phyloP scores from a whole-genome alignment of 2,797 vertebrate genomes.

The Chelidonichthys spinosus region DNA sequence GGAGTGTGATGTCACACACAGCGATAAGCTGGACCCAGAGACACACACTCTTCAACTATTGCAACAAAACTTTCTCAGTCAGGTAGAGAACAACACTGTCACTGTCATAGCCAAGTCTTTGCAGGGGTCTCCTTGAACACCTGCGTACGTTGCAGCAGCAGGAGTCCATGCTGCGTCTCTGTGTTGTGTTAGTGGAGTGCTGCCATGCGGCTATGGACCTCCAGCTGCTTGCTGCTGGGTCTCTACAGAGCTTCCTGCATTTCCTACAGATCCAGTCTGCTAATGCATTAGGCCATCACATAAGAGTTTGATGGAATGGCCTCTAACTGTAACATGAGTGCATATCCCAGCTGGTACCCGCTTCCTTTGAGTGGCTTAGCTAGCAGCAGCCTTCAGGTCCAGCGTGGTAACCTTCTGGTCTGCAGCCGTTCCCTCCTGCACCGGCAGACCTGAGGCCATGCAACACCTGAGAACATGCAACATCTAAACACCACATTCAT shows the following conservation, averaged over 20 bases:
- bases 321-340: constrained; percentile 14
- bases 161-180: constrained; percentile 44
- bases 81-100: constrained; percentile 10
- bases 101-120: constrained; percentile 65
- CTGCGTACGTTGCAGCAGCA: constrained; percentile 59
- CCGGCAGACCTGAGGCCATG: constrained; percentile 18
- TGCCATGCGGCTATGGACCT: constrained; percentile 53
- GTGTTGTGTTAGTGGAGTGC: constrained; percentile 65
- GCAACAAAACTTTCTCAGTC: constrained; percentile 11
- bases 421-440: constrained; percentile 58
- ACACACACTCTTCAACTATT: constrained; percentile 8
- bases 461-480: constrained; percentile 51
- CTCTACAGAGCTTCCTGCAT: constrained; percentile 62
- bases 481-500: constrained; percentile 61
- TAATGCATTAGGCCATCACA: constrained; percentile 69
- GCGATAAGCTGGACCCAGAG: constrained; percentile 2
- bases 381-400: constrained; percentile 72
- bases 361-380: constrained; percentile 68
- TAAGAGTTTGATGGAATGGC: constrained; percentile 13
- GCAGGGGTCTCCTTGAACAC: constrained; percentile 67
- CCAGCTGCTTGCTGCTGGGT: constrained; percentile 61
- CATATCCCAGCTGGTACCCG: constrained; percentile 64
- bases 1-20: neutral
- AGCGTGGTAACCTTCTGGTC: constrained; percentile 70
- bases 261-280: constrained; percentile 76